Percentiles rank a stretch among this genome's conserved stretches.
These are phyloP conservation scores for Platyscapa corneri DNA, from an alignment of 1,140 invertebrate species.

Conservation along the genomic window DNA sequence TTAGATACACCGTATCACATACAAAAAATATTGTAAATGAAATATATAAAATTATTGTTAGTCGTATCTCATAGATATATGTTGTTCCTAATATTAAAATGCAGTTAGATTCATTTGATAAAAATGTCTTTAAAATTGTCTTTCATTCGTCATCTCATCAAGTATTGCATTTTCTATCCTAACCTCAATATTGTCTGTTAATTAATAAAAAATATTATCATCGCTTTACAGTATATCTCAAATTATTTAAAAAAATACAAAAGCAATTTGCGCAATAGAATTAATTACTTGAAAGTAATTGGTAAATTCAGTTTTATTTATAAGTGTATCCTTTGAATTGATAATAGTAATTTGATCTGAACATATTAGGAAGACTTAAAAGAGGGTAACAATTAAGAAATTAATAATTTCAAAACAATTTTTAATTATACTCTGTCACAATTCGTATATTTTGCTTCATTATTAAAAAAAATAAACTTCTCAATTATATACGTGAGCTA, in stretches of 20 bases:
- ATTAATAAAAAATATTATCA: constrained; percentile 19
- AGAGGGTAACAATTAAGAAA: background rate
- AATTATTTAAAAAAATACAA: background rate
- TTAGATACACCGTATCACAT: background rate
- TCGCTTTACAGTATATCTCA: background rate
- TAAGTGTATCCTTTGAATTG: too few species aligned
- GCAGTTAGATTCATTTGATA: constrained; percentile 23
- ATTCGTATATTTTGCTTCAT: background rate
- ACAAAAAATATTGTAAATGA: background rate
- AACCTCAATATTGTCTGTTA: background rate
- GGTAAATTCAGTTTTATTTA: too few species aligned
- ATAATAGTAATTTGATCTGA: background rate
- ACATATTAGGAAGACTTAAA: background rate
- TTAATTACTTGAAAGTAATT: too few species aligned
- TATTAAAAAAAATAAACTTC: background rate
- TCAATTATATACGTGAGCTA: background rate
- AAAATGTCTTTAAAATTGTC: constrained; percentile 47
- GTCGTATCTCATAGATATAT: background rate
- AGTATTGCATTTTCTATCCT: constrained; percentile 35
- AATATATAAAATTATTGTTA: constrained; percentile 3
- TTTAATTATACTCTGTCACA: background rate
- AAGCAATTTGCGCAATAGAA: background rate
- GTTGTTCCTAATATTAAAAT: background rate
- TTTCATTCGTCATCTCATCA: constrained; percentile 49
- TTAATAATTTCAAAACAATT: background rate